Conservation (phyloP, 2,113 vertebrate genomes). For the Chamaea fasciata region DNA sequence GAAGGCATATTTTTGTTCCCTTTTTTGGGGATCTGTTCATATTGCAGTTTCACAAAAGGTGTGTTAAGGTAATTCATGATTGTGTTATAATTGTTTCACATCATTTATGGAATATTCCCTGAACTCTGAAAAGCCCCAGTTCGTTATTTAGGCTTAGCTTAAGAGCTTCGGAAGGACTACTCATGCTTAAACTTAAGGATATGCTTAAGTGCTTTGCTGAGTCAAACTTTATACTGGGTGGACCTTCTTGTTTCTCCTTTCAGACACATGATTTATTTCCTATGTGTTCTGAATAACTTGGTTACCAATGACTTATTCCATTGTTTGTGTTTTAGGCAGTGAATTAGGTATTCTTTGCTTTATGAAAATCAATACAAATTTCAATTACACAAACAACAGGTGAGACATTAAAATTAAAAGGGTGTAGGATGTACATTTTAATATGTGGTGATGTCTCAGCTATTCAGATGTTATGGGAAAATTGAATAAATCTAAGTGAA, state of each 20-base stretch:
- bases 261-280: neutral
- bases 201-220: neutral
- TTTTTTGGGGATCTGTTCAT: neutral
- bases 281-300: neutral
- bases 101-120: neutral
- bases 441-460: neutral
- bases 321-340: neutral
- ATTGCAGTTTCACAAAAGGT: neutral
- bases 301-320: neutral
- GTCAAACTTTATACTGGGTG: neutral
- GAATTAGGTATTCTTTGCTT: neutral
- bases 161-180: neutral
- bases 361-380: slow-evolving; percentile 42
- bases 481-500: slow-evolving; percentile 56
- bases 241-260: slow-evolving; percentile 19
- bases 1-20: neutral
- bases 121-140: neutral
- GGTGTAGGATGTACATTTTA: neutral
- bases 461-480: slow-evolving; percentile 29
- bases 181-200: neutral
- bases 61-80: neutral
- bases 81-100: neutral
- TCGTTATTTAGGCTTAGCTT: neutral
- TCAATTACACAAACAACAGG: slow-evolving; percentile 2
- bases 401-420: slow-evolving; percentile 38